Evolutionary conservation across 2,113 vertebrate species (phyloP), one percentile per base, ranked within the genome.

Genomic region (Falco punctatus): DNA sequence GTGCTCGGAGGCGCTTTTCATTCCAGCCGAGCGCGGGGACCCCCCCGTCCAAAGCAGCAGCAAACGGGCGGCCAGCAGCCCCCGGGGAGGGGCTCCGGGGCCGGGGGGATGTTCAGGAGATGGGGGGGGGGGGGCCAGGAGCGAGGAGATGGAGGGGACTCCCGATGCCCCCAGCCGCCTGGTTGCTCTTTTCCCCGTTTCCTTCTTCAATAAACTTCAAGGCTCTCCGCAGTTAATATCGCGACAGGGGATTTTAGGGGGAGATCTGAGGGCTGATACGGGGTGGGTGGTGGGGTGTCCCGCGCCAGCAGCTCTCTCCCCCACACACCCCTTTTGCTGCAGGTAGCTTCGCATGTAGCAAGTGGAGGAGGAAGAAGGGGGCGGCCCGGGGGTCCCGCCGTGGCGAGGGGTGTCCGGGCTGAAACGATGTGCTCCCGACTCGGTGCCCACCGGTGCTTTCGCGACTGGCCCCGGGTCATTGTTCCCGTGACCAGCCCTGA

Each of bases 351-450:
- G 48, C 32, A 17, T 58, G 61, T 33, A 54, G 46, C 7, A 40
- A 49, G 3, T 2, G 16, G 32, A 5, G 6, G n/a, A n/a, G 38
- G 64, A 46, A 20, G 42, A 27, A 14, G 21, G 48, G 54, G 3
- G 9, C 2, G 0, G 2, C 8, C 8, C 11, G 11, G 22, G 22
- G 23, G 16, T 8, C 38, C 38, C 38, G 38, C 38, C 38, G 38
- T 38, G 38, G 38, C 38, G 38, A 38, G 38, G 38, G 38, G 38
- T 38, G 38, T 38, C 38, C 38, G 38, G 38, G 38, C 66, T 90
- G 55, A 17, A 51, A 58, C 32, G 1, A 4, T 6, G 2, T 16
- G 4, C 5, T 62, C 35, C 3, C 51, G 67, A 1, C 1, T 4
- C 14, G 24, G 0, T 61, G 78, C 16, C 15, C 81, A 62, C 1